Base-by-base conservation (phyloP, 2,797 vertebrate species). In the Alfaro cultratus region DNA sequence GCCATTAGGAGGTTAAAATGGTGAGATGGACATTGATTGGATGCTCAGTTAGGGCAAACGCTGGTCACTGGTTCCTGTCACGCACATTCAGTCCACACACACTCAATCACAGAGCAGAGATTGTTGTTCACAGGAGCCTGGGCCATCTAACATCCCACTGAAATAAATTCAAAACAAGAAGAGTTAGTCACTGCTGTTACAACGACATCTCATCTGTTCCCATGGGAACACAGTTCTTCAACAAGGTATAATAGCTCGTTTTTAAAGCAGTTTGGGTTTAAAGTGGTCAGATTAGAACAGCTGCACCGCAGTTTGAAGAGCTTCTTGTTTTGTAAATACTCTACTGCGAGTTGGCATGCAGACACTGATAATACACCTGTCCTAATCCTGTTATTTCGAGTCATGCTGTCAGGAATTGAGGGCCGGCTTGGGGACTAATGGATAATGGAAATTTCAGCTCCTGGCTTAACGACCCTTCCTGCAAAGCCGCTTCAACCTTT, bases 11-110 rank as follows among this genome's bases (percentile, higher is more conserved):
- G 90, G 86, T 88, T 85, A 88, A 86, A 41, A 78, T 34, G 62
- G 81, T 41, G 81, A 82, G 79, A 84, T 80, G 80, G 80, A 79
- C 85, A 92, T 86, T 88, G 93, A 94, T 91, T 73, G 72, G 74
- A 74, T 43, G 79, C 73, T 87, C 73, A 83, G 83, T 71, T 34
- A 77, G 23, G 78, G 76, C 82, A 73, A 80, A 71, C 45, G 2
- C 75, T 88, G 89, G 85, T 90, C 86, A 85, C 51, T 82, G 81
- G 68, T 85, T 89, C 53, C 60, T 88, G 89, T 90, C 90, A 76
- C 90, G 80, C 80, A 81, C 74, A 78, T 74, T 85, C 36, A 75
- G 6, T 60, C 49, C 64, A 71, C 67, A 64, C 26, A 60, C 76
- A 72, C 53, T 72, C 68, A 45, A 45, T 62, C 72, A 70, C 34